A percentile compares a stretch with the other conserved stretches of the same genome.
phyloP scores from a whole-genome alignment of 2,113 vertebrate species.

The Psilopogon haemacephalus region DNA sequence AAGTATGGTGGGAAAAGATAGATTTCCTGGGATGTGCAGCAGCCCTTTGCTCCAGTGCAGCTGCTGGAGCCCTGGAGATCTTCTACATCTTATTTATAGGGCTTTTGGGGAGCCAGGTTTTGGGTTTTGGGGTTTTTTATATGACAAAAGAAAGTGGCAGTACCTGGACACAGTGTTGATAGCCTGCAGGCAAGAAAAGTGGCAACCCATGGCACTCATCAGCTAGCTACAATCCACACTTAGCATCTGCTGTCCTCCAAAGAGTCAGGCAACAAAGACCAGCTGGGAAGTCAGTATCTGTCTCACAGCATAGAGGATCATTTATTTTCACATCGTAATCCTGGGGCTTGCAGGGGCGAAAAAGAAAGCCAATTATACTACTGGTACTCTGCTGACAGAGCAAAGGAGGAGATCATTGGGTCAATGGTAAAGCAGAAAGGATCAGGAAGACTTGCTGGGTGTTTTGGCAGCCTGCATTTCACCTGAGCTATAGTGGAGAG shows the following conservation, averaged over 20 bases:
- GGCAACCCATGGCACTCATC: not conserved
- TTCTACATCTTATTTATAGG: not conserved
- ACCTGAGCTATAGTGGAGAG: not conserved
- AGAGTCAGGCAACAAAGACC: not conserved
- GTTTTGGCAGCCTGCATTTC: not conserved
- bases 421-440: not conserved
- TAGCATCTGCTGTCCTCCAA: not conserved
- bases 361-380: not conserved
- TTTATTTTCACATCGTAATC: not conserved
- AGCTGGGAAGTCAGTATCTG: not conserved
- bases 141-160: not conserved
- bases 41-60: not conserved
- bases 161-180: not conserved
- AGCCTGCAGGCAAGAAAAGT: not conserved
- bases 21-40: not conserved
- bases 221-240: not conserved
- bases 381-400: not conserved
- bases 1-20: not conserved
- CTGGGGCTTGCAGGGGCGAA: not conserved
- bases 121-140: too few relatives aligned
- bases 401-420: not conserved
- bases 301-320: not conserved
- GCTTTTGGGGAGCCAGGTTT: too few relatives aligned
- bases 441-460: not conserved
- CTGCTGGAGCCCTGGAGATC: not conserved